Evolutionary conservation across 2,797 vertebrate genomes (phyloP), one percentile per base, ranked within the genome.

Genomic region (Gallinago nigripennis): DNA sequence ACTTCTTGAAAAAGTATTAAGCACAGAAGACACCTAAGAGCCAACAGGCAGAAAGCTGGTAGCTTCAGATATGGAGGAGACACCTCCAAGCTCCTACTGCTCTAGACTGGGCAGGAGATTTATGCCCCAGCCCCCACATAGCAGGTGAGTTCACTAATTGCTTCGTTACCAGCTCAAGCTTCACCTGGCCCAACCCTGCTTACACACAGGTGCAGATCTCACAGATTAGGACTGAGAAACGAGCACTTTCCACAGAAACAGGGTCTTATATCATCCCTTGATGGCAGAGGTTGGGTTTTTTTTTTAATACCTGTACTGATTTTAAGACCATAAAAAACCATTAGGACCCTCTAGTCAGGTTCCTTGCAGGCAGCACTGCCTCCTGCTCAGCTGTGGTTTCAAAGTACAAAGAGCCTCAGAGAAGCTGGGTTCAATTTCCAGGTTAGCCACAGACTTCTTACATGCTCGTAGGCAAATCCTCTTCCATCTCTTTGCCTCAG

Each of bases 1-100:
- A 8, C 37, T 37, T 57, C 24, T 16, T 21, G 8, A 43, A 43
- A 41, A 18, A 0, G 0, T 10, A 16, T 35, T 5, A 73, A 58
- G 46, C 2, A 35, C 19, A 84, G 11, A 68, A 85, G 4, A 25
- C 6, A 21, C 9, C 5, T 5, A 63, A 35, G 3, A 91, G 14
- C 8, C 10, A 72, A 35, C 5, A 82, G 3, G 2, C 21, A 61
- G 75, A 5, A 19, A 71, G 3, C 6, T 0, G 0, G 0, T 5
- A 3, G 1, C 28, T 21, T 70, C 33, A 60, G 3, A 8, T 5
- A 10, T 0, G 1, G 7, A 33, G 3, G 8, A 50, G 0, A 16
- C 15, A 27, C 2, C 41, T 27, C 13, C 13, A 12, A 65, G 0
- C 25, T 72, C 12, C 20, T 37, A 7, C 20, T 37, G 6, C 31